Evolutionary conservation across 2,797 vertebrate species (phyloP).

Genomic region (Epinephelus coioides): DNA sequence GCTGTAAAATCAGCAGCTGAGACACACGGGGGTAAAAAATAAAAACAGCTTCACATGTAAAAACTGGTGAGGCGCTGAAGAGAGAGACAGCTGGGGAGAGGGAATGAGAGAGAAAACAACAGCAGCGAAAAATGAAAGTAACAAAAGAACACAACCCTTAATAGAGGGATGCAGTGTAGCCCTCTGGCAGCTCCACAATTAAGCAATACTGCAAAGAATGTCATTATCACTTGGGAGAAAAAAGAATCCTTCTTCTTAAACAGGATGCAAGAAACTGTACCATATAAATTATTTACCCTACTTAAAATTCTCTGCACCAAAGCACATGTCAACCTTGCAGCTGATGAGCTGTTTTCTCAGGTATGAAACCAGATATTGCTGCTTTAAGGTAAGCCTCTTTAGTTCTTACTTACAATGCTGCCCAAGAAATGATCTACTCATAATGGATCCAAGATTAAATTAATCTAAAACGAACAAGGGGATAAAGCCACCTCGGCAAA

Average conservation of each 20-base stretch:
- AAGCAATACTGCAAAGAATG: constrained; percentile 60
- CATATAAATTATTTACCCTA: constrained; percentile 73
- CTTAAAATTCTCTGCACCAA: constrained; percentile 68
- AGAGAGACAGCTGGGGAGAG: constrained; percentile 48
- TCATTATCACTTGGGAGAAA: constrained; percentile 68
- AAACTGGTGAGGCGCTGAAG: constrained; percentile 34
- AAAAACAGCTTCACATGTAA: constrained; percentile 43
- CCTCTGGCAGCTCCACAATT: constrained; percentile 63
- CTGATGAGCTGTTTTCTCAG: constrained; percentile 67
- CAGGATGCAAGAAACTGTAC: constrained; percentile 55
- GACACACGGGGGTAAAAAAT: constrained; percentile 26
- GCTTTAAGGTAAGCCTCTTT: constrained; percentile 52
- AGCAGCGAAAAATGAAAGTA: constrained; percentile 38
- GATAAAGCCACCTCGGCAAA: constrained; percentile 15
- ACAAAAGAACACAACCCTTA: constrained; percentile 63
- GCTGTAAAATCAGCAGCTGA: constrained; percentile 58
- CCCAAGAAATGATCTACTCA: constrained; percentile 30
- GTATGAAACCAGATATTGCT: constrained; percentile 56
- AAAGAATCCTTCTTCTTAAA: constrained; percentile 48
- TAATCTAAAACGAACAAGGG: constrained; percentile 22
- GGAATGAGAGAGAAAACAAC: constrained; percentile 36
- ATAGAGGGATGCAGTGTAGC: constrained; percentile 73
- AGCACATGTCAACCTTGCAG: constrained; percentile 62
- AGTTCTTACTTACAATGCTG: constrained; percentile 37
- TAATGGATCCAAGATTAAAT: constrained; percentile 55